Evolutionary conservation across 2,113 vertebrate genomes (phyloP), one percentile per base, ranked within the genome.

Genomic region (Gasterosteus nipponicus): DNA sequence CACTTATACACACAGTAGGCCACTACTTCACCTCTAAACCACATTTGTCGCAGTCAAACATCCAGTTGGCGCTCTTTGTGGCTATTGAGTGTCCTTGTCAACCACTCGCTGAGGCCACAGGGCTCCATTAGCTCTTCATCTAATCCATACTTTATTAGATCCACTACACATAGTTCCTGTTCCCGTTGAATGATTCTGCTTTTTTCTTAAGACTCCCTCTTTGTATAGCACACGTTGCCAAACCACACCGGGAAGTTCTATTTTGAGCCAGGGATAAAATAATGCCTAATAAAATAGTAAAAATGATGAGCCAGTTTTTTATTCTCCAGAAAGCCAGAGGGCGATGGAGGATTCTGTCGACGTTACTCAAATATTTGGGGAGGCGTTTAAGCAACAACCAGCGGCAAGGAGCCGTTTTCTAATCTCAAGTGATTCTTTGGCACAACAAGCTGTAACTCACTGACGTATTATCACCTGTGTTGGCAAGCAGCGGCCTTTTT

Each of bases 101-200:
- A 1, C 53, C 53, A 44, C 67, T 58, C 11, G 22, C 10, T 4
- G 19, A 46, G 16, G 19, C 26, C 5, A 15, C 33, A 49, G 31
- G 10, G 35, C 35, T 53, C 6, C 2, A 29, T 47, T 54, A 66
- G 60, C 22, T 75, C 57, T 41, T n/a, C 18, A 69, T 49, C 22
- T 64, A 11, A 31, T 71, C n/a, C 62, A 75, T 15, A 39, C 47
- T 44, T 42, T 33, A 58, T 33, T 29, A 62, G 51, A 49, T 44
- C 42, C 26, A 19, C 16, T 22, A 39, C 10, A 29, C 16, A 39
- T 9, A 41, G 38, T 60, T 53, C 15, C 58, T 73, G 29, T 62
- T 39, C 29, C 6, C 2, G 57, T 38, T 29, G 35, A 72, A 41
- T 66, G 11, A 51, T 51, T 65, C 49, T 42, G 1, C 19, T 61